phyloP scores from a whole-genome alignment of 2,797 vertebrate species.

The Acanthurus lineatus region DNA sequence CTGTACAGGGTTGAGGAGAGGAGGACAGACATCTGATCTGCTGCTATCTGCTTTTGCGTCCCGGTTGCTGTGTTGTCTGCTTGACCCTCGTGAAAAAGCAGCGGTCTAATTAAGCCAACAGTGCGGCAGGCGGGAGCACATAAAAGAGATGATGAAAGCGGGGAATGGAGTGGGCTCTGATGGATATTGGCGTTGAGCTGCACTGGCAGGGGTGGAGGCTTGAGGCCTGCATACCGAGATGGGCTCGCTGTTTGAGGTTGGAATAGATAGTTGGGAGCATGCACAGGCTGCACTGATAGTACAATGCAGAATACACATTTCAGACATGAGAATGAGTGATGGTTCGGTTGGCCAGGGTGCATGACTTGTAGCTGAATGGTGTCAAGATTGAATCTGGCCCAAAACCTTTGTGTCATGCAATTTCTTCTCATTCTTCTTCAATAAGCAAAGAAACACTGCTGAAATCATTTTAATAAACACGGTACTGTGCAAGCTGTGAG shows the following conservation, averaged over 20 bases:
- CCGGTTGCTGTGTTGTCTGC: conserved; percentile 71
- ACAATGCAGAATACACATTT: conserved; percentile 35
- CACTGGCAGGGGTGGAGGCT: conserved; percentile 78
- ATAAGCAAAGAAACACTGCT: not conserved
- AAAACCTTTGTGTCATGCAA: not conserved
- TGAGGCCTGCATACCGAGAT: conserved; percentile 80
- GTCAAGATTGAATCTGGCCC: conserved; percentile 7
- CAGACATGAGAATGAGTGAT: conserved; percentile 10
- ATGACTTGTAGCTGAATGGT: conserved; percentile 1
- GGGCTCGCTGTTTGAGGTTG: conserved; percentile 50
- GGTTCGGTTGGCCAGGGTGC: conserved; percentile 15
- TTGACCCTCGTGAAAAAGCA: conserved; percentile 74
- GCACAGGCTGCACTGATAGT: conserved; percentile 31
- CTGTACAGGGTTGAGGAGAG: conserved; percentile 49
- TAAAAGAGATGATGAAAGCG: conserved; percentile 86
- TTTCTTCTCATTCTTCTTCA: not conserved
- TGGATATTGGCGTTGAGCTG: conserved; percentile 84
- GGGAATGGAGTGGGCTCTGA: conserved; percentile 79
- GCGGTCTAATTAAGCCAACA: conserved; percentile 84
- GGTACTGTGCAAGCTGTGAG: not conserved
- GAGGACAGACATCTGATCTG: conserved; percentile 80
- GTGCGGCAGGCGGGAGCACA: conserved; percentile 79
- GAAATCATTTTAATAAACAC: conserved; percentile 3
- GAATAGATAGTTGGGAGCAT: conserved; percentile 41
- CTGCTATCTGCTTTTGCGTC: conserved; percentile 66